phyloP scores from a whole-genome alignment of 2,113 vertebrate genomes.

The Aythya baeri region DNA sequence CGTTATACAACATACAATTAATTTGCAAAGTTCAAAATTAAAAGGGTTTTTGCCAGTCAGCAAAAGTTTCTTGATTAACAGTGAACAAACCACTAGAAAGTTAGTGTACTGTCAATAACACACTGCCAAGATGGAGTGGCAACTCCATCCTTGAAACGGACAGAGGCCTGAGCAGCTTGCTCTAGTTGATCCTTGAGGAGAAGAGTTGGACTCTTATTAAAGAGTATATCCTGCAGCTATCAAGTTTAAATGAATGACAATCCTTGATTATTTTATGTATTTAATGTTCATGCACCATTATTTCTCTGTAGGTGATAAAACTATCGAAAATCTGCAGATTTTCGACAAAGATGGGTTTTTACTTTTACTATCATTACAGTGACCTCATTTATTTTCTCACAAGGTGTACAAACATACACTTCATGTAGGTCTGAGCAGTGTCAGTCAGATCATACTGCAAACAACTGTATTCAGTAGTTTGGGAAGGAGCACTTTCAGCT shows the following conservation, averaged over 20 bases:
- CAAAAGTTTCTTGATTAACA: not conserved
- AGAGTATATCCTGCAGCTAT: not conserved
- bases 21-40: not conserved
- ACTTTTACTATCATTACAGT: not conserved
- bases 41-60: not conserved
- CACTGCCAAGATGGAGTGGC: not conserved
- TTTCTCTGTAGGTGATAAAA: too few species aligned
- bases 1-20: not conserved
- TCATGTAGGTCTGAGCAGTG: not conserved
- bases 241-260: not conserved
- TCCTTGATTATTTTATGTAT: too few species aligned
- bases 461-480: fast-evolving
- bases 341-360: not conserved
- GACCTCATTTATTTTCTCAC: not conserved
- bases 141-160: not conserved
- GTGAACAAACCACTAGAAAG: not conserved
- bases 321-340: not conserved
- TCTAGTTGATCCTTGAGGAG: not conserved
- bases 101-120: not conserved
- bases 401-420: not conserved
- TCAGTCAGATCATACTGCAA: not conserved
- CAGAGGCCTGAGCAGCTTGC: not conserved
- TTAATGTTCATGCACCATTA: not conserved
- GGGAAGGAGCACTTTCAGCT: not conserved
- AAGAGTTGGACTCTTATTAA: not conserved